Base-by-base conservation (phyloP, 2,888 invertebrate species). In the Lordiphosa andalusiaca region DNA sequence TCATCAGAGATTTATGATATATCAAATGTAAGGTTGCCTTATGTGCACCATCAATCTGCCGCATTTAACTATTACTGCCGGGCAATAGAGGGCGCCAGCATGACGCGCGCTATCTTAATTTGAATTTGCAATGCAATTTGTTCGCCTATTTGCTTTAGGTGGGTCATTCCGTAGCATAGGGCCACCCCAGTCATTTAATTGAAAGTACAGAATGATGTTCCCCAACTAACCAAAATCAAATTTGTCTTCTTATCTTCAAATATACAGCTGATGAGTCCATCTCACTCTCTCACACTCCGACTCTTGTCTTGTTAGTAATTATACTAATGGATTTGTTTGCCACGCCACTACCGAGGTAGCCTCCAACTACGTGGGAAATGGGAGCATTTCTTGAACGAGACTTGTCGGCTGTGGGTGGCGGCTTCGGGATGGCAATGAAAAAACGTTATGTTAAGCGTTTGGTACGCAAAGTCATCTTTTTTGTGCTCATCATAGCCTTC, bases 361-460 rank as follows among this genome's bases (percentile, higher is more conserved):
- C 63, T 67, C 44, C 30, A 36, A 55, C 46, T 40, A 35, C 39
- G 44, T 38, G 37, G 53, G 49, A 35, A 37, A 38, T 51, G 52
- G 23, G 39, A 44, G 19, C 74, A 75, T 57, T 75, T 46, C 21
- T 10, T 30, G 35, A 3, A 16, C 6, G 19, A 53, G 42, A 36
- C 39, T 60, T 35, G 9, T 41, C 33, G 53, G 35, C 21, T 33
- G 33, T 16, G 48, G 48, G 47, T 4, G 53, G 55, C 67, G 44
- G 16, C 16, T 16, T 16, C 16, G 16, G n/a, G 30, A 82, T 78
- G 80, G 83, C 80, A 19, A 65, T 87, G 63, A 84, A 77, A 35
- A 86, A 77, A 53, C 86, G 87, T 39, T 71, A 76, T 46, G 73
- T 78, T 3, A 87, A 87, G 51, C 80, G 84, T 23, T 40, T 81